These are phyloP conservation scores for Natator depressus DNA, from an alignment of 2,113 vertebrate genomes.

Conservation along the genomic window DNA sequence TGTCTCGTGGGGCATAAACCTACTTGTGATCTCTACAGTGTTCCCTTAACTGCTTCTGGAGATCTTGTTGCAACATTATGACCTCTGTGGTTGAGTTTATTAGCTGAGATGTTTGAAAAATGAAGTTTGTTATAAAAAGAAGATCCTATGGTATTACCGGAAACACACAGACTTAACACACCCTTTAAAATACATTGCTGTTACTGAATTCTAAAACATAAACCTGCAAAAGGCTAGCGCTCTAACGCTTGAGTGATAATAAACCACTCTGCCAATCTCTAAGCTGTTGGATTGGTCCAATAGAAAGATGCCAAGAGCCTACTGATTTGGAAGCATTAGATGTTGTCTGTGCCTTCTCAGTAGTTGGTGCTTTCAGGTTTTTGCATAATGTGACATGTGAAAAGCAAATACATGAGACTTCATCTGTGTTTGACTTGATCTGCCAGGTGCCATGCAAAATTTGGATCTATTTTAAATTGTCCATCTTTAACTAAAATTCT, in stretches of 20 bases:
- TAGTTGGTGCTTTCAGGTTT: not conserved
- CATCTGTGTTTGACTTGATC: not conserved
- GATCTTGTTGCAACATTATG: not conserved
- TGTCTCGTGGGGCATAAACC: not conserved
- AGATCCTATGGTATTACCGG: too few relatives aligned
- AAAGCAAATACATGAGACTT: not conserved
- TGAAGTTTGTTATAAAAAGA: not conserved
- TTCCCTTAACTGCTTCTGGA: not conserved
- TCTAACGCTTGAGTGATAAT: not conserved
- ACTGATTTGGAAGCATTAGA: not conserved
- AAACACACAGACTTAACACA: too few relatives aligned
- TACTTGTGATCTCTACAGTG: not conserved
- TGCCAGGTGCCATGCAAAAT: not conserved
- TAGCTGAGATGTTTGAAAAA: not conserved
- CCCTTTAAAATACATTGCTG: too few relatives aligned
- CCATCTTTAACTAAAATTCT: not conserved
- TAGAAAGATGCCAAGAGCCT: not conserved
- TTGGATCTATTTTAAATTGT: not conserved
- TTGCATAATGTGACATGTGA: not conserved
- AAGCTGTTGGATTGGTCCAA: not conserved
- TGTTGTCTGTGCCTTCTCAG: not conserved
- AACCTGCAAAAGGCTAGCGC: not conserved
- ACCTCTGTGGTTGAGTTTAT: not conserved
- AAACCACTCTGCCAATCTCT: not conserved
- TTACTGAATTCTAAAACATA: too few relatives aligned